Evolutionary conservation across 2,888 invertebrate genomes (phyloP).

Genomic region (Cephalotes varians): DNA sequence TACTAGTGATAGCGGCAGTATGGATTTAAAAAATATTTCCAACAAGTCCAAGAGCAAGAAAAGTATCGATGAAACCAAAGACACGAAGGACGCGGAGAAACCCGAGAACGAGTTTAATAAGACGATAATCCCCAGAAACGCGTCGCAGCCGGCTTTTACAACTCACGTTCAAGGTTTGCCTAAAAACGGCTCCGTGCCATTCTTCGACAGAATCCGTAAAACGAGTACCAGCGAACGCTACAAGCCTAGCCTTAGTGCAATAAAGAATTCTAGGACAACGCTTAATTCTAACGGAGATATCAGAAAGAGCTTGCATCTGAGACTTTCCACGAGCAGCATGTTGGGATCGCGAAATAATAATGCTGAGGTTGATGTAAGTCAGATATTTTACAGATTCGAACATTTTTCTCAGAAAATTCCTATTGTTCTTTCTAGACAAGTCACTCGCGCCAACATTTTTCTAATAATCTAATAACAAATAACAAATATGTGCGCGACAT

Average conservation of each 20-base stretch:
- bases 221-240: constrained; percentile 94
- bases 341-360: constrained; percentile 88
- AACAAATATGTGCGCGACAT: neutral
- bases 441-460: neutral
- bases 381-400: constrained; percentile 10
- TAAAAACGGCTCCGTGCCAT: constrained; percentile 96
- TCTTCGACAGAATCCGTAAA: constrained; percentile 94
- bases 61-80: constrained; percentile 85
- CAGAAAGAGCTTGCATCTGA: constrained; percentile 87
- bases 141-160: constrained; percentile 95
- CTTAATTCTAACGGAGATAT: constrained; percentile 92
- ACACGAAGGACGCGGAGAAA: constrained; percentile 78
- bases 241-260: constrained; percentile 94
- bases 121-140: constrained; percentile 91
- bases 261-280: constrained; percentile 92
- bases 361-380: constrained; percentile 86
- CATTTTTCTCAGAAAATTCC: neutral
- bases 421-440: neutral
- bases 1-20: constrained; percentile 86
- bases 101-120: constrained; percentile 84
- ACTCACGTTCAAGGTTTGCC: constrained; percentile 91
- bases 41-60: constrained; percentile 81
- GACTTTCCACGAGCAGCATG: constrained; percentile 88
- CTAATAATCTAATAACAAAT: neutral
- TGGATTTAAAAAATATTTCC: constrained; percentile 81